Base-by-base conservation (phyloP, 2,888 invertebrate genomes). In the Lycaena phlaeas region DNA sequence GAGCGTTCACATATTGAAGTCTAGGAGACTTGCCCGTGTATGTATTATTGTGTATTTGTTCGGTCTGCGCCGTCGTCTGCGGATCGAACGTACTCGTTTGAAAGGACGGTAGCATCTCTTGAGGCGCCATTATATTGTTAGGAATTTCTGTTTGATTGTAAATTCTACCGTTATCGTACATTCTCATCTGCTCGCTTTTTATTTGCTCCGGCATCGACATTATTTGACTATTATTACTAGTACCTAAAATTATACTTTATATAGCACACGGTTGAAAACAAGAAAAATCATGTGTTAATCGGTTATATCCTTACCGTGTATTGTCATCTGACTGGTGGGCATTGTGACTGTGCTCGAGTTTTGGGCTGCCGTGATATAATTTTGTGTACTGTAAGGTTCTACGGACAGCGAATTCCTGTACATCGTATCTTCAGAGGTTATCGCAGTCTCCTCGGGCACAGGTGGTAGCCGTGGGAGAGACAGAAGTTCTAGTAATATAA, bases 391-490 rank as follows among this genome's bases (percentile, higher is more conserved):
- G 58, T 76, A 81, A 1, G 74, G 51, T 55, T 79, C 81, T 46
- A 76, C 71, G 27, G 81, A 72, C 68, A 87, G 85, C 46, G 65
- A 64, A 48, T 66, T 60, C 42, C 79, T 61, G 52, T 86, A 85
- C 64, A 87, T 64, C 34, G 82, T 59, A 45, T 88, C 88, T 49
- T 88, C 88, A 14, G 72, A 44, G 28, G 71, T 59, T 18, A 81
- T 50, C 27, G 86, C 61, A 40, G 79, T 75, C 59, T 89, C 89
- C 57, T 89, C 89, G 4, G 88, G 88, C 44, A 89, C 88, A 11
- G 89, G 82, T 45, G 89, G 86, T 57, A 89, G 65, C 31, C 88
- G 85, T 31, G 86, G 65, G 45, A 67, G 65, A 49, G 69, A 67
- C 27, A 85, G 56, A 44, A 82, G 68, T 49, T 82, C 82, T 78